phyloP scores from a whole-genome alignment of 2,113 vertebrate species.

The Cheirogaleus medius region DNA sequence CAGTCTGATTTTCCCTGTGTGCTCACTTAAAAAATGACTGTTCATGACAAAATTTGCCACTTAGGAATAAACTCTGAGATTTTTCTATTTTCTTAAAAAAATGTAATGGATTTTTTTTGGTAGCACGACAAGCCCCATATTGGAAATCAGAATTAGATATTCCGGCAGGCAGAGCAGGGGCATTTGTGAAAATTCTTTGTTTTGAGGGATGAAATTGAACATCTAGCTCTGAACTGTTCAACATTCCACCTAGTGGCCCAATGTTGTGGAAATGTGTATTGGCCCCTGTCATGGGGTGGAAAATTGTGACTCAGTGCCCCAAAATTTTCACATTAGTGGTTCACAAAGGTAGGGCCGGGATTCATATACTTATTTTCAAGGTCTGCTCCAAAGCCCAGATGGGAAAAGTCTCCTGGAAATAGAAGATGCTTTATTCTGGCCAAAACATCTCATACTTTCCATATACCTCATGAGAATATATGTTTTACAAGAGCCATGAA shows the following conservation, averaged over 20 bases:
- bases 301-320: not conserved
- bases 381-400: not conserved
- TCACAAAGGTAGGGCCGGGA: not conserved
- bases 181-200: not conserved
- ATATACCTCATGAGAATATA: slow-evolving; percentile 32
- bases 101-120: not conserved
- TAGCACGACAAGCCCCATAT: not conserved
- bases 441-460: not conserved
- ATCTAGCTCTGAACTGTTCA: accelerated
- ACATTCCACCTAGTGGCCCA: not conserved
- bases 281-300: accelerated
- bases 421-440: not conserved
- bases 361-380: not conserved
- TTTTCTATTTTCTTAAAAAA: not conserved
- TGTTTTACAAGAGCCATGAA: slow-evolving; percentile 57
- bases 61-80: not conserved
- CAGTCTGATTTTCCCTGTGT: not conserved
- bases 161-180: not conserved
- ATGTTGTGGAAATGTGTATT: accelerated
- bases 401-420: not conserved
- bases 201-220: not conserved
- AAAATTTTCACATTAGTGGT: not conserved
- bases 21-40: not conserved
- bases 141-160: not conserved
- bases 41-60: not conserved